Conservation (phyloP, 2,113 vertebrate genomes). For the Brachypteracias leptosomus region DNA sequence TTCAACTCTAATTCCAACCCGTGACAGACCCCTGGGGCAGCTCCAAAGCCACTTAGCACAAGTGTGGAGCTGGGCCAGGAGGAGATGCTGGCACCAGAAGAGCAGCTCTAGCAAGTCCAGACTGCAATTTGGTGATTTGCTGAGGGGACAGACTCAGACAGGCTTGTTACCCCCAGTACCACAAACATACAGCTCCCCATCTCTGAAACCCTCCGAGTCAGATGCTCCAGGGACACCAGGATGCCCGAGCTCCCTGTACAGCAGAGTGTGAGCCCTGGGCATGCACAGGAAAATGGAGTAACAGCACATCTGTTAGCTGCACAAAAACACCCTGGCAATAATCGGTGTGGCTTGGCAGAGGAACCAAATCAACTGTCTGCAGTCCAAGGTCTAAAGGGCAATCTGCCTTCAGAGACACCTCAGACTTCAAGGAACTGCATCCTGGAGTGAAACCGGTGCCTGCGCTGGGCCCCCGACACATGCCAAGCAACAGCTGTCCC, state of each 20-base stretch:
- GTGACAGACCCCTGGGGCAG: slow-evolving; percentile 65
- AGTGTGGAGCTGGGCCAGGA: slow-evolving; percentile 43
- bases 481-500: accelerated
- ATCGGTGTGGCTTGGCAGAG: background rate
- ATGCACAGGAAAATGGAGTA: accelerated
- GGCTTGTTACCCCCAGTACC: background rate
- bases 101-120: background rate
- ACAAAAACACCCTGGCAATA: background rate
- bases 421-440: background rate
- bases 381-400: slow-evolving; percentile 42
- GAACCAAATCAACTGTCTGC: background rate
- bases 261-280: accelerated
- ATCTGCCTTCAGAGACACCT: background rate
- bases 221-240: background rate
- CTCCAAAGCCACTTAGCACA: slow-evolving; percentile 68
- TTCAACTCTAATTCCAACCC: slow-evolving; percentile 56
- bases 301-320: background rate
- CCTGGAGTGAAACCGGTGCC: background rate
- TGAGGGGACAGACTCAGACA: background rate
- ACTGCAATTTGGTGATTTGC: background rate
- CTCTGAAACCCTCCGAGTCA: background rate
- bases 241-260: background rate
- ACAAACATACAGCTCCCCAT: accelerated
- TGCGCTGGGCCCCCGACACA: accelerated
- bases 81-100: slow-evolving; percentile 1